These are phyloP conservation scores for Holacanthella duospinosa DNA, from an alignment of 2,888 invertebrate genomes.

Conservation along the genomic window DNA sequence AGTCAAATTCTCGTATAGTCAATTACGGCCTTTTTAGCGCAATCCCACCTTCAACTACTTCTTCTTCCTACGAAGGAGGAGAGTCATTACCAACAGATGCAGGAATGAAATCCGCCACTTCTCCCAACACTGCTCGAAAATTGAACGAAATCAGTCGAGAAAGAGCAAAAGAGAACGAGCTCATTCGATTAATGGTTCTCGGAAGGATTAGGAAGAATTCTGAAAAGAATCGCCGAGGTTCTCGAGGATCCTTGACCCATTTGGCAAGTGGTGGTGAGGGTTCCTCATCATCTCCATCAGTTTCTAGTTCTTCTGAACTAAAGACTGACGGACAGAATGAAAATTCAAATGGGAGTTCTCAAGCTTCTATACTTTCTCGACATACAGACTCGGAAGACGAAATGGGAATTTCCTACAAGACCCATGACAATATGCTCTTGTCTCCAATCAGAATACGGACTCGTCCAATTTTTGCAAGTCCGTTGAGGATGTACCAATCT, in stretches of 20 bases:
- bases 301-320: conserved; percentile 24
- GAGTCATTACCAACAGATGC: background rate
- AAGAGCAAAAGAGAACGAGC: conserved; percentile 68
- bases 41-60: background rate
- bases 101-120: conserved; percentile 36
- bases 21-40: background rate
- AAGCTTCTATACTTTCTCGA: conserved; percentile 20
- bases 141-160: conserved; percentile 65
- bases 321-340: background rate
- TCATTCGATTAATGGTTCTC: conserved; percentile 72
- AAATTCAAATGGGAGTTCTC: conserved; percentile 21
- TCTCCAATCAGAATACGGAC: conserved; percentile 16
- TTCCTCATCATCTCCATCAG: conserved; percentile 21
- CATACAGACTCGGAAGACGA: background rate
- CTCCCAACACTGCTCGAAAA: conserved; percentile 52
- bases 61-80: too few relatives aligned
- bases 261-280: conserved; percentile 14
- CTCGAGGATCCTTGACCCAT: conserved; percentile 30
- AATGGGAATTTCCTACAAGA: background rate
- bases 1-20: background rate
- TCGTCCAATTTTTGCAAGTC: conserved; percentile 29
- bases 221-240: conserved; percentile 50
- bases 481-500: conserved; percentile 24
- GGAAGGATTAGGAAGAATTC: conserved; percentile 54
- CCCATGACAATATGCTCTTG: background rate